A percentile compares a stretch with the other conserved stretches of the same genome.
Conservation (phyloP, 2,888 invertebrate genomes). For the Drosophila bunnanda region DNA sequence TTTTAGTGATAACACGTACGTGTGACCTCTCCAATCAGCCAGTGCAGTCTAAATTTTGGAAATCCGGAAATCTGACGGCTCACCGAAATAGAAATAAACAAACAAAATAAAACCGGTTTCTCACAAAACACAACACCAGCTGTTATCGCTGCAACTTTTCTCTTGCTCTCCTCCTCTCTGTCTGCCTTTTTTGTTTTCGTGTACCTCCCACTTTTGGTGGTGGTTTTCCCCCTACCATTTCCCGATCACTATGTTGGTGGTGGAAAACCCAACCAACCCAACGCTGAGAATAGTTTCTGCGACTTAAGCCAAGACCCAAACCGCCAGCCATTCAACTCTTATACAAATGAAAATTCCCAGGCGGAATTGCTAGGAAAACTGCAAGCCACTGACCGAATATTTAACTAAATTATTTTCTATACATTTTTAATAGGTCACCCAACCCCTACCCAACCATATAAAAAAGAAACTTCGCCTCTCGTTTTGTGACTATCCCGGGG, state of each 20-base stretch:
- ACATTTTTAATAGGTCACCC: conserved; percentile 53
- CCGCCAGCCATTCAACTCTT: conserved; percentile 40
- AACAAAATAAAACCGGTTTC: conserved; percentile 39
- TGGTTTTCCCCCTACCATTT: conserved; percentile 22
- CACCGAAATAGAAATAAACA: conserved; percentile 5
- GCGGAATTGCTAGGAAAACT: background rate
- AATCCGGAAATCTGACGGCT: conserved; percentile 28
- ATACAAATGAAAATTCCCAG: conserved; percentile 23
- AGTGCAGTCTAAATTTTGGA: conserved; percentile 5
- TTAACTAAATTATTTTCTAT: conserved; percentile 50
- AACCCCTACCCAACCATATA: conserved; percentile 20
- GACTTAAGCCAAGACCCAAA: conserved; percentile 50
- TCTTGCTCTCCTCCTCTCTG: background rate
- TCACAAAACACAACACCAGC: conserved; percentile 7
- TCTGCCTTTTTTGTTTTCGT: background rate
- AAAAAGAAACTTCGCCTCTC: conserved; percentile 52
- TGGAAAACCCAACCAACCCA: conserved; percentile 30
- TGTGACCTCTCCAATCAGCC: conserved; percentile 27
- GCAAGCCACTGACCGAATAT: conserved; percentile 40
- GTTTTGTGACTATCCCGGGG: conserved; percentile 51
- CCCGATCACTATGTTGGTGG: conserved; percentile 34
- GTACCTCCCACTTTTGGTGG: conserved; percentile 40
- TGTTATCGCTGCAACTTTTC: conserved; percentile 26
- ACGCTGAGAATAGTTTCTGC: conserved; percentile 12
- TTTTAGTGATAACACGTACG: background rate